Evolutionary conservation across 2,888 invertebrate species (phyloP).

Genomic region (Podotricha telesiphe): DNA sequence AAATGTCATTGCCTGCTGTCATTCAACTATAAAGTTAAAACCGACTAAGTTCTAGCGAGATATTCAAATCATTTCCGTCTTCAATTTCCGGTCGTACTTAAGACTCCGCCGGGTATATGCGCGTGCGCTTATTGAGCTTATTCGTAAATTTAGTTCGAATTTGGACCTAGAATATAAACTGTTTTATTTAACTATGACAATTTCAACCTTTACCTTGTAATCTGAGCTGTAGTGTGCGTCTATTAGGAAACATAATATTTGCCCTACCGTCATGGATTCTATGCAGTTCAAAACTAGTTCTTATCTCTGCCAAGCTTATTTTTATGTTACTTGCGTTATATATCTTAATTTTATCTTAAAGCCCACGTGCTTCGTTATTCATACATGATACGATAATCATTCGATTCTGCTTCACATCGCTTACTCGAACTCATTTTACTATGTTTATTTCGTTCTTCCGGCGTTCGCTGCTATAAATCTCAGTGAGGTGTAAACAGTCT

Average conservation of each 20-base stretch:
- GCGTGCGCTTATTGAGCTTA: background rate
- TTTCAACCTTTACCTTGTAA: constrained; percentile 10
- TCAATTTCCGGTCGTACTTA: too few species aligned
- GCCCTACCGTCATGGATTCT: background rate
- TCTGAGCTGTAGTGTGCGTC: background rate
- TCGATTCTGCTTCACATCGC: constrained; percentile 17
- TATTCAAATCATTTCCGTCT: too few species aligned
- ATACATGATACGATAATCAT: constrained; percentile 21
- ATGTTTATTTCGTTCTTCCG: constrained; percentile 69
- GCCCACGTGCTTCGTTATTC: constrained; percentile 39
- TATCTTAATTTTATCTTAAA: constrained; percentile 35
- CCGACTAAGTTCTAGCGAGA: too few species aligned
- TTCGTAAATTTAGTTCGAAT: background rate
- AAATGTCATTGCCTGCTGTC: too few species aligned
- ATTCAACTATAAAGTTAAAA: too few species aligned
- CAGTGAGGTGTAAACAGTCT: constrained; percentile 56
- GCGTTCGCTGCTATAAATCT: constrained; percentile 63
- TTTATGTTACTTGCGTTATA: constrained; percentile 30
- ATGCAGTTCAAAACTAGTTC: constrained; percentile 30
- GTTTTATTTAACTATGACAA: background rate
- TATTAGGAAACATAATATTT: constrained; percentile 9
- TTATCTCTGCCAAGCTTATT: constrained; percentile 35
- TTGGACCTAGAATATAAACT: background rate
- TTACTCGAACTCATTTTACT: constrained; percentile 38
- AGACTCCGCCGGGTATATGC: background rate